Conservation (phyloP, 2,888 invertebrate species). For the Colostygia pectinataria region DNA sequence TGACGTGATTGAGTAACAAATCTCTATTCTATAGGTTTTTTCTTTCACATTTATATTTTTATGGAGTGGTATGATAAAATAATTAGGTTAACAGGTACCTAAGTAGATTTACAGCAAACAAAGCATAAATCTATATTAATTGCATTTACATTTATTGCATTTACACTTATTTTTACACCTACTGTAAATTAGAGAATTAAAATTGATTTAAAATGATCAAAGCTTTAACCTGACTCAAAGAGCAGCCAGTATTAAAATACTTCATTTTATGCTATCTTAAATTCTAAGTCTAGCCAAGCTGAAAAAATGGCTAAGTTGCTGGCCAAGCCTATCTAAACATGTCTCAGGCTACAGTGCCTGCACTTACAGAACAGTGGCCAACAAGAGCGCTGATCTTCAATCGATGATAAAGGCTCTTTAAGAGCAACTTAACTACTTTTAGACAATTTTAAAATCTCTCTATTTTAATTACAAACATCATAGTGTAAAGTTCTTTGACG, state of each 20-base stretch:
- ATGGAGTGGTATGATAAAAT: no score
- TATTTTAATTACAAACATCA: conserved; percentile 5
- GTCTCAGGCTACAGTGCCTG: no score
- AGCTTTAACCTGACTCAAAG: not conserved
- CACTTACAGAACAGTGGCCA: no score
- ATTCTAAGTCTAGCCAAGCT: conserved; percentile 6
- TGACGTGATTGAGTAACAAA: no score
- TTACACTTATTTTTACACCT: not conserved
- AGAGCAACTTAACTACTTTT: conserved; percentile 1
- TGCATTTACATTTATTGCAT: not conserved
- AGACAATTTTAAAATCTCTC: conserved; percentile 1
- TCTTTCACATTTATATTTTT: no score
- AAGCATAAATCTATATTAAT: no score
- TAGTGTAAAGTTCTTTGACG: conserved; percentile 30
- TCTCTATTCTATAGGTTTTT: no score
- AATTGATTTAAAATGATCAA: conserved; percentile 3
- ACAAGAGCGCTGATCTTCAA: no score
- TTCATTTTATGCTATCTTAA: conserved; percentile 8
- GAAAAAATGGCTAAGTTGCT: no score
- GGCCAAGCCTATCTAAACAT: no score
- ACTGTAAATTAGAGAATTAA: not conserved
- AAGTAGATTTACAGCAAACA: not conserved
- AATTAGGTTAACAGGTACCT: not conserved
- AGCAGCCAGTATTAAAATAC: conserved; percentile 4
- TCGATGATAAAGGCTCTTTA: no score